A percentile compares a stretch with the other conserved stretches of the same genome.
phyloP scores from a whole-genome alignment of 2,888 invertebrate genomes.

The Physocephala rufipes region DNA sequence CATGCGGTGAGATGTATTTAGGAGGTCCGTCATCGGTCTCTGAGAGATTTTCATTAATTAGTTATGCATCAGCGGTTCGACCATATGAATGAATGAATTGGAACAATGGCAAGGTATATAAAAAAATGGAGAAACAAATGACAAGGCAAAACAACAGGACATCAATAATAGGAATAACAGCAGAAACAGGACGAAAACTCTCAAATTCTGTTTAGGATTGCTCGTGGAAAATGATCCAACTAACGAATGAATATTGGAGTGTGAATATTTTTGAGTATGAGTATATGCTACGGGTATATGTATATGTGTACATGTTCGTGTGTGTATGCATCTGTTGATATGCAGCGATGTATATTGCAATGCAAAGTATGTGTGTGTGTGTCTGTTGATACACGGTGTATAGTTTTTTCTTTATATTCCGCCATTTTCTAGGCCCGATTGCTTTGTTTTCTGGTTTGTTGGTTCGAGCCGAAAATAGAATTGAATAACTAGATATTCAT shows the following conservation, averaged over 20 bases:
- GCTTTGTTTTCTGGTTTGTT: background rate
- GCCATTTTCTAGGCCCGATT: background rate
- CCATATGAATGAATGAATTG: conserved; percentile 10
- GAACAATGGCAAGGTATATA: background rate
- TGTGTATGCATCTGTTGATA: background rate
- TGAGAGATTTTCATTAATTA: conserved; percentile 12
- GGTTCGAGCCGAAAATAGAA: conserved; percentile 23
- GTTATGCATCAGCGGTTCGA: conserved; percentile 9
- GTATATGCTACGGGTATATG: no score
- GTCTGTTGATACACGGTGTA: background rate
- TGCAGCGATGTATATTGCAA: no score
- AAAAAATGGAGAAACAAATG: background rate
- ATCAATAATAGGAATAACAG: background rate
- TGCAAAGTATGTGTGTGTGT: background rate
- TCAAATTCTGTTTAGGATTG: background rate
- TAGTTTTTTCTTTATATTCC: background rate
- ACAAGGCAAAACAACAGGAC: background rate
- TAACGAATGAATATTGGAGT: no score
- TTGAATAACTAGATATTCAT: background rate
- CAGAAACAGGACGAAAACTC: conserved; percentile 1
- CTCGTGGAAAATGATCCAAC: background rate
- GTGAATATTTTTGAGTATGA: no score
- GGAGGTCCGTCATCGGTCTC: no score
- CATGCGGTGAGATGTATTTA: no score
- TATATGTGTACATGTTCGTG: background rate